Evolutionary conservation across 2,797 vertebrate species (phyloP).

Genomic region (Pangasius djambal): DNA sequence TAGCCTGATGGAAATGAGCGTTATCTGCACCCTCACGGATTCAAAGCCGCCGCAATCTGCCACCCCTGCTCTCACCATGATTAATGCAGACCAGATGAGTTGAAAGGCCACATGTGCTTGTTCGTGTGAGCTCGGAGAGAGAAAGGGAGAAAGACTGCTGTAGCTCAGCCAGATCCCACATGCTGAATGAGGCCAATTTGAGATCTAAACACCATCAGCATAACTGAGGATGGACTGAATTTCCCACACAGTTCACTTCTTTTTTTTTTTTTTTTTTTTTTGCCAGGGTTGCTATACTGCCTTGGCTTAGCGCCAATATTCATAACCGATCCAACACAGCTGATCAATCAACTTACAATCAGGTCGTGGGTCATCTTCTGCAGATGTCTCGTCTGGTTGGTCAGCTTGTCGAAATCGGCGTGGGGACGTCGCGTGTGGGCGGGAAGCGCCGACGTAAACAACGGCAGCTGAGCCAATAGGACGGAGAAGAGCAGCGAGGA

Average conservation of each 20-base stretch:
- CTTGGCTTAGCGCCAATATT: background rate
- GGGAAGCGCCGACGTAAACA: conserved; percentile 73
- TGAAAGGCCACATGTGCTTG: conserved; percentile 37
- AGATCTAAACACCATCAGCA: conserved; percentile 50
- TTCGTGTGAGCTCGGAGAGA: conserved; percentile 27
- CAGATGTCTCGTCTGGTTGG: conserved; percentile 81
- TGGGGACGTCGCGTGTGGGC: conserved; percentile 64
- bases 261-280: background rate
- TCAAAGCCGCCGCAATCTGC: conserved; percentile 57
- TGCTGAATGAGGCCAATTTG: conserved; percentile 39
- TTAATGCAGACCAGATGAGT: conserved; percentile 58
- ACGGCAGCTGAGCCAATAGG: conserved; percentile 79
- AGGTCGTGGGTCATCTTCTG: conserved; percentile 80
- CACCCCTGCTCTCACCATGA: conserved; percentile 48
- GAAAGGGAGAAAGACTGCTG: conserved; percentile 34
- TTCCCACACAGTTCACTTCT: conserved; percentile 28
- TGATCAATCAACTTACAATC: conserved; percentile 72
- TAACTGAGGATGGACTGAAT: conserved; percentile 31
- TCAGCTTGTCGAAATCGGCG: conserved; percentile 79
- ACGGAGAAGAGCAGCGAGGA: conserved; percentile 79
- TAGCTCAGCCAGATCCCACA: conserved; percentile 44
- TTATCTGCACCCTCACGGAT: conserved; percentile 58
- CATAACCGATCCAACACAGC: background rate
- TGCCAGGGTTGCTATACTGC: background rate
- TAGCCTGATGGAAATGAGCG: conserved; percentile 55